These are phyloP conservation scores for Takifugu ocellatus DNA, from an alignment of 2,797 vertebrate species.

Conservation along the genomic window DNA sequence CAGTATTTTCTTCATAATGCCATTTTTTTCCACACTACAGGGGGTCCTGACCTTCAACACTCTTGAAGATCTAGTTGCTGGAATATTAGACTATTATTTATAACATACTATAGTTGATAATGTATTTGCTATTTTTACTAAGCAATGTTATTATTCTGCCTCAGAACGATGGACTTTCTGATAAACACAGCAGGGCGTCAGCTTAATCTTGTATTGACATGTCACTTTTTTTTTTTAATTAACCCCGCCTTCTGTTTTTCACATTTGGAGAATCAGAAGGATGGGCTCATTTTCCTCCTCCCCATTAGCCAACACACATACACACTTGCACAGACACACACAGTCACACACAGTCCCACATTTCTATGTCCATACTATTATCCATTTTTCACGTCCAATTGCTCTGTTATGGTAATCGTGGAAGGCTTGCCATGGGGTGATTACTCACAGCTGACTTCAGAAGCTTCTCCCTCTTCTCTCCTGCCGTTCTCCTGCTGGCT, in stretches of 20 bases:
- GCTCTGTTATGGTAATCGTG: slow-evolving; percentile 99
- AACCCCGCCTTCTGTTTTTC: slow-evolving; percentile 37
- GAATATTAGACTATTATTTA: no score
- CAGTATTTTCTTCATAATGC: no score
- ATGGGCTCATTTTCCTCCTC: slow-evolving; percentile 46
- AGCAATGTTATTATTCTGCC: no score
- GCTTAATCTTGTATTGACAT: no score
- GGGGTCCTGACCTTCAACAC: no score
- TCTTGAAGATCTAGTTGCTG: no score
- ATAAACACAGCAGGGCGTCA: no score
- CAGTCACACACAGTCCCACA: slow-evolving; percentile 65
- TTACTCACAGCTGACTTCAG: slow-evolving; percentile 99
- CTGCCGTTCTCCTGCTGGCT: slow-evolving; percentile 93
- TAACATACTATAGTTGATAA: no score
- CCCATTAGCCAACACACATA: slow-evolving; percentile 30
- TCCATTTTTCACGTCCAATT: slow-evolving; percentile 99
- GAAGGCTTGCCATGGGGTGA: slow-evolving; percentile 98
- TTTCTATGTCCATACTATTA: slow-evolving; percentile 96
- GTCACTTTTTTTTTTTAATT: slow-evolving; percentile 12
- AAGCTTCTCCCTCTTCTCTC: slow-evolving; percentile 87
- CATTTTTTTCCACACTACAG: no score
- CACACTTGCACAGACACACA: slow-evolving; percentile 37
- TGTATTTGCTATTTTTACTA: no score
- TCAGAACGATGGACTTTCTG: no score
- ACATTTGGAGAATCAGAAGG: slow-evolving; percentile 42